Conservation (phyloP, 1,140 invertebrate species). For the Orius laevigatus region DNA sequence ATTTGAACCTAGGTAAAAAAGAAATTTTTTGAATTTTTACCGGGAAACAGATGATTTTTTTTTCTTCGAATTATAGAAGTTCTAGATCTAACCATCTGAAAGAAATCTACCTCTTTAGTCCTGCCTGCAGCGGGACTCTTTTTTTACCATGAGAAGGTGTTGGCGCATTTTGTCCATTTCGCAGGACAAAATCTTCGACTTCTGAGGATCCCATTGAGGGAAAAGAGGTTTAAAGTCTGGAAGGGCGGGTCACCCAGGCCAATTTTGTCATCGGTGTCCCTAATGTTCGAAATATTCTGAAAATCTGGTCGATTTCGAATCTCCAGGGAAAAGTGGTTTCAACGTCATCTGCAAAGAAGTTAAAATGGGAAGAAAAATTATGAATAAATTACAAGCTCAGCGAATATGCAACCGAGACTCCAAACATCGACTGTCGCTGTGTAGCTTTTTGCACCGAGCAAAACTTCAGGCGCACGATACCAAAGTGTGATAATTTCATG, state of each 20-base stretch:
- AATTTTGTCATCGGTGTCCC: conserved; percentile 78
- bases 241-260: conserved; percentile 67
- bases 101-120: too few relatives aligned
- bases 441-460: conserved; percentile 80
- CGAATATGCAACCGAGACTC: conserved; percentile 90
- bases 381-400: conserved; percentile 82
- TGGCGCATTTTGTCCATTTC: too few relatives aligned
- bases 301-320: conserved; percentile 95
- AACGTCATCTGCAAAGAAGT: conserved; percentile 49
- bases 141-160: too few relatives aligned
- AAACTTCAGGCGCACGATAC: conserved; percentile 91
- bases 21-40: too few relatives aligned
- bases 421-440: conserved; percentile 83
- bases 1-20: too few relatives aligned
- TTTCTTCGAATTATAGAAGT: too few relatives aligned
- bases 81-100: too few relatives aligned
- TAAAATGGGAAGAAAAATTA: too few relatives aligned
- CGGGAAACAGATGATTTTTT: too few relatives aligned
- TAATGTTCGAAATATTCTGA: conserved; percentile 77
- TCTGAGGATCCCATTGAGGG: conserved; percentile 60
- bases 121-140: too few relatives aligned
- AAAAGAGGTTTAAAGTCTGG: conserved; percentile 81
- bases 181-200: conserved; percentile 35
- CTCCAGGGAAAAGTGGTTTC: conserved; percentile 75
- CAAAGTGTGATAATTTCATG: conserved; percentile 93